Evolutionary conservation across 2,888 invertebrate genomes (phyloP).

Genomic region (Hemithea aestivaria): DNA sequence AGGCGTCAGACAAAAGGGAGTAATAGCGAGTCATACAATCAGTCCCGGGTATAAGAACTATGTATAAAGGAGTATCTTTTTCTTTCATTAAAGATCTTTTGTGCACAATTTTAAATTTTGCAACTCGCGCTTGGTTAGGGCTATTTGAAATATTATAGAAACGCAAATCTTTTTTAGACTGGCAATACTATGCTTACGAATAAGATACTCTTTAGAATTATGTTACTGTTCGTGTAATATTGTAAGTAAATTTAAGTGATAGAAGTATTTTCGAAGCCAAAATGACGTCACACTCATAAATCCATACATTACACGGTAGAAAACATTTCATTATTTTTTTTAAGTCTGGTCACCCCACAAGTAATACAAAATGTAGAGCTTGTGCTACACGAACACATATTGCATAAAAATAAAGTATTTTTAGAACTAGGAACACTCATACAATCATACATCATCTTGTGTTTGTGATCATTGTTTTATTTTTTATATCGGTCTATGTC

Average conservation of each 20-base stretch:
- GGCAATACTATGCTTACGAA: slow-evolving; percentile 34
- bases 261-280: slow-evolving; percentile 33
- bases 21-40: slow-evolving; percentile 34
- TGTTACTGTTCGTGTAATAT: slow-evolving; percentile 13
- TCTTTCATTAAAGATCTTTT: slow-evolving; percentile 26
- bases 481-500: slow-evolving; percentile 25
- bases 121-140: slow-evolving; percentile 26
- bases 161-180: slow-evolving; percentile 14
- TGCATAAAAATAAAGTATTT: slow-evolving; percentile 31
- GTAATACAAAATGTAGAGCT: slow-evolving; percentile 56
- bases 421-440: slow-evolving; percentile 15
- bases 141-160: slow-evolving; percentile 19
- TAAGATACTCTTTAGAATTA: slow-evolving; percentile 48
- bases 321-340: slow-evolving; percentile 22
- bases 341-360: slow-evolving; percentile 56
- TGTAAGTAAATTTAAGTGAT: slow-evolving; percentile 32
- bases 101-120: slow-evolving; percentile 9
- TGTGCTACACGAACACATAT: slow-evolving; percentile 67
- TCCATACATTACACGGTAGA: slow-evolving; percentile 27
- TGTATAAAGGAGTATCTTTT: slow-evolving; percentile 62
- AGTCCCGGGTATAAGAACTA: slow-evolving; percentile 31
- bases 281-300: slow-evolving; percentile 22
- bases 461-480: slow-evolving; percentile 17
- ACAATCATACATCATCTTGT: slow-evolving; percentile 16
- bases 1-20: neutral